phyloP scores from a whole-genome alignment of 2,888 invertebrate species.

The Cheilosia pagana region DNA sequence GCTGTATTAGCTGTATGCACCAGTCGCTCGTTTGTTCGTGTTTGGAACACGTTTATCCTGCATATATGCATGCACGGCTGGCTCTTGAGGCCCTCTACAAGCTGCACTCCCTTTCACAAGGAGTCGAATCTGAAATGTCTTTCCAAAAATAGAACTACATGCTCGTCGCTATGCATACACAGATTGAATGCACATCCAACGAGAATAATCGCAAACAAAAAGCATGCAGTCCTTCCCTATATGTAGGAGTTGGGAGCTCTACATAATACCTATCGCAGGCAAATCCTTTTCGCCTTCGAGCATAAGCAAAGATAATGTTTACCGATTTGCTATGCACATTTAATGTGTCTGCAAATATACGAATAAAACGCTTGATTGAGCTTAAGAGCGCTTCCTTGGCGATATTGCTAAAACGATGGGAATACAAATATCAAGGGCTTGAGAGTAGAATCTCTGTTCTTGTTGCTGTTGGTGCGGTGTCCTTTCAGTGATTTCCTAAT shows the following conservation, averaged over 20 bases:
- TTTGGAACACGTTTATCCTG: conserved; percentile 53
- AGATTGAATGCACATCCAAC: conserved; percentile 8
- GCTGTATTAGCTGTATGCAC: no score
- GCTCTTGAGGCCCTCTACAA: not conserved
- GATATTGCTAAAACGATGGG: conserved; percentile 73
- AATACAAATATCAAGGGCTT: conserved; percentile 67
- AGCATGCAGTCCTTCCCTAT: conserved; percentile 32
- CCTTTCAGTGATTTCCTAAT: conserved; percentile 25
- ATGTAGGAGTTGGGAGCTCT: conserved; percentile 3
- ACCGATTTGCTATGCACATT: conserved; percentile 76
- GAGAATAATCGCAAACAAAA: conserved; percentile 46
- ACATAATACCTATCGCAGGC: conserved; percentile 49
- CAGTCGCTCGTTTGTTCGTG: conserved; percentile 27
- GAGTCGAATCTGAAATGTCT: conserved; percentile 37
- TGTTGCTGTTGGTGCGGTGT: conserved; percentile 34
- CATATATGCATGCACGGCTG: conserved; percentile 42
- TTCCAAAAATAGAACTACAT: conserved; percentile 21
- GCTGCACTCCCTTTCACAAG: conserved; percentile 4
- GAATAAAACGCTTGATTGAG: conserved; percentile 77
- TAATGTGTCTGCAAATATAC: conserved; percentile 77
- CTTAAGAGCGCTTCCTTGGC: conserved; percentile 70
- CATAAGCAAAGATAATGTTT: conserved; percentile 76
- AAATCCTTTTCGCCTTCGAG: conserved; percentile 72
- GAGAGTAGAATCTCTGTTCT: conserved; percentile 16
- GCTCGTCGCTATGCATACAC: not conserved